A percentile compares a stretch with the other conserved stretches of the same genome.
Evolutionary conservation across 2,888 invertebrate species (phyloP).

Genomic region (Phyllotreta striolata): DNA sequence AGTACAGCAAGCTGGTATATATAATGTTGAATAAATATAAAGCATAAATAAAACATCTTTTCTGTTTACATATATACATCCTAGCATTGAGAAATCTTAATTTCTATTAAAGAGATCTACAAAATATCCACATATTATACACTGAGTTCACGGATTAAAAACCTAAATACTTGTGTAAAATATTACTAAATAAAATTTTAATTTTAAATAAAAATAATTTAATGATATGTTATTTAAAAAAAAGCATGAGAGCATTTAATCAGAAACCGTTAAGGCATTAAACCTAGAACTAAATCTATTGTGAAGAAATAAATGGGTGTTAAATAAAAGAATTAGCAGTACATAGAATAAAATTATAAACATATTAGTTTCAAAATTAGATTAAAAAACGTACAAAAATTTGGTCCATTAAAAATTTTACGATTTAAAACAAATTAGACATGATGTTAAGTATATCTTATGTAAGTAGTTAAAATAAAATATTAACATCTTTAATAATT

Average conservation of each 20-base stretch:
- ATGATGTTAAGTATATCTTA: too few relatives aligned
- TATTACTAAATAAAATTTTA: too few relatives aligned
- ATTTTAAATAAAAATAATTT: too few relatives aligned
- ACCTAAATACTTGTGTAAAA: slow-evolving; percentile 39
- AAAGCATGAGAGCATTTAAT: too few relatives aligned
- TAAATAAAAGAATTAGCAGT: too few relatives aligned
- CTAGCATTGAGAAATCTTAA: slow-evolving; percentile 50
- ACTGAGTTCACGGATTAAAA: slow-evolving; percentile 59
- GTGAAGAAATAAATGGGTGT: too few relatives aligned
- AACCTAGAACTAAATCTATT: too few relatives aligned
- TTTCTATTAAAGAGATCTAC: slow-evolving; percentile 55
- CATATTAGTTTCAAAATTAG: too few relatives aligned
- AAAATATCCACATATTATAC: slow-evolving; percentile 62
- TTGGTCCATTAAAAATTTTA: not conserved
- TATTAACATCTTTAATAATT: not conserved
- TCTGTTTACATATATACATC: slow-evolving; percentile 52
- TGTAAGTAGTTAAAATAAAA: not conserved
- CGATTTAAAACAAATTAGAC: too few relatives aligned
- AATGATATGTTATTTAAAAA: too few relatives aligned
- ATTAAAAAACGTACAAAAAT: slow-evolving; percentile 37
- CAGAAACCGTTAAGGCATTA: too few relatives aligned
- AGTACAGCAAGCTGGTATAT: slow-evolving; percentile 50
- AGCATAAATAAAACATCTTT: slow-evolving; percentile 50
- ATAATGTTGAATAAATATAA: slow-evolving; percentile 52
- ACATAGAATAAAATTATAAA: too few relatives aligned